Conservation (phyloP, 2,797 vertebrate genomes). For the Leptoclinus maculatus region DNA sequence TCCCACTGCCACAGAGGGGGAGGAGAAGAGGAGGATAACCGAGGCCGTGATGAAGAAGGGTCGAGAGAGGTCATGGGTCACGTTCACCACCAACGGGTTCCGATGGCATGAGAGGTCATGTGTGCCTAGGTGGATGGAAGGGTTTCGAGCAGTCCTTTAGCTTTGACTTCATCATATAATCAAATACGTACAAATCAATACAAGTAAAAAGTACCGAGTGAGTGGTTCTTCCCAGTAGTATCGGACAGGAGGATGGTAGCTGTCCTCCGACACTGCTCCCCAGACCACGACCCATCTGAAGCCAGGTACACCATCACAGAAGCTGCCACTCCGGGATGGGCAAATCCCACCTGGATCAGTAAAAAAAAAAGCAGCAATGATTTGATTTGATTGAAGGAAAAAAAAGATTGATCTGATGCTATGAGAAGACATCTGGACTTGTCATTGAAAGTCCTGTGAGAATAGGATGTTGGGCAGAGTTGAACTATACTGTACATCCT, state of each 20-base stretch:
- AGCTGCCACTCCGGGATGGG: constrained; percentile 85
- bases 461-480: too few relatives aligned
- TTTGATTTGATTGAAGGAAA: background rate
- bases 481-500: too few relatives aligned
- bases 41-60: constrained; percentile 80
- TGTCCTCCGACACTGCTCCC: constrained; percentile 80
- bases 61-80: constrained; percentile 81
- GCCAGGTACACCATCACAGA: constrained; percentile 92
- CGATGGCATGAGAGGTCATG: constrained; percentile 89
- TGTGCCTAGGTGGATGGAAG: constrained; percentile 78
- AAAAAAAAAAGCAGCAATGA: background rate
- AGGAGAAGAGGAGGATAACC: constrained; percentile 90
- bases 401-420: background rate
- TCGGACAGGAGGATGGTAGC: constrained; percentile 87
- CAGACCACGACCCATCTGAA: constrained; percentile 84
- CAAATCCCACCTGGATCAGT: constrained; percentile 88
- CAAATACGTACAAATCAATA: background rate
- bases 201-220: constrained; percentile 84
- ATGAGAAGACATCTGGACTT: background rate
- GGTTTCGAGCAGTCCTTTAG: constrained; percentile 1
- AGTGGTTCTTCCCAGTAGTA: constrained; percentile 85
- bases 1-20: constrained; percentile 86
- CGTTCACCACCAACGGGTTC: constrained; percentile 89
- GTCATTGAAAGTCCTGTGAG: background rate
- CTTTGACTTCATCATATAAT: background rate